Evolutionary conservation across 2,888 invertebrate species (phyloP).

Genomic region (Apodemia zela): DNA sequence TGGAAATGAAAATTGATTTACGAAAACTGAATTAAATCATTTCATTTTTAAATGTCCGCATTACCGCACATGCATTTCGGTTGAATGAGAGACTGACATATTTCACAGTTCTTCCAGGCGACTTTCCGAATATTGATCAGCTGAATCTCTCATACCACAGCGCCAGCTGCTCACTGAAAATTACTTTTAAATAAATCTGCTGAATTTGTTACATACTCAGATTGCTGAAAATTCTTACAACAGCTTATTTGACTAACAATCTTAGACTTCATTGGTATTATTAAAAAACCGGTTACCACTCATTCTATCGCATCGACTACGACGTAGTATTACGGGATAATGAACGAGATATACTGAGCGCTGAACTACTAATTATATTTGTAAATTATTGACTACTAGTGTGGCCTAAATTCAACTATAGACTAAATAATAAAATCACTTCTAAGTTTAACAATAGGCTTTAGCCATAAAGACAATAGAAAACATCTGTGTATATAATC

Average conservation of each 20-base stretch:
- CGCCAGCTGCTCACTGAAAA: constrained; percentile 75
- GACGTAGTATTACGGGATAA: too few species aligned
- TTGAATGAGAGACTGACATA: constrained; percentile 73
- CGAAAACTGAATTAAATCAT: constrained; percentile 2
- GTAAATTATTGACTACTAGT: too few species aligned
- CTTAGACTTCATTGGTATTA: too few species aligned
- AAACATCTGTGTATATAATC: too few species aligned
- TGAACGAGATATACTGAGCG: too few species aligned
- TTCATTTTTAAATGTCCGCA: constrained; percentile 5
- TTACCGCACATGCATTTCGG: constrained; percentile 30
- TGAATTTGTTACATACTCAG: constrained; percentile 44
- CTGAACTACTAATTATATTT: too few species aligned
- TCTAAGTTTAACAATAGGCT: too few species aligned
- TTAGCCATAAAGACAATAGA: too few species aligned
- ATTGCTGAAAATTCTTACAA: constrained; percentile 18
- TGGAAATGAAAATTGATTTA: constrained; percentile 4
- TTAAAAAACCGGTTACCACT: too few species aligned
- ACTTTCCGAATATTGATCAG: constrained; percentile 77
- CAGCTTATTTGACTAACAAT: not conserved
- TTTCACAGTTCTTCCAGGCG: constrained; percentile 69
- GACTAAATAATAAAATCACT: too few species aligned
- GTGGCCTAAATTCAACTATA: too few species aligned
- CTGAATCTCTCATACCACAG: constrained; percentile 70
- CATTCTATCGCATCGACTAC: too few species aligned
- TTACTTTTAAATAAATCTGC: constrained; percentile 76